phyloP scores from a whole-genome alignment of 2,888 invertebrate species.

The Rapana venosa region DNA sequence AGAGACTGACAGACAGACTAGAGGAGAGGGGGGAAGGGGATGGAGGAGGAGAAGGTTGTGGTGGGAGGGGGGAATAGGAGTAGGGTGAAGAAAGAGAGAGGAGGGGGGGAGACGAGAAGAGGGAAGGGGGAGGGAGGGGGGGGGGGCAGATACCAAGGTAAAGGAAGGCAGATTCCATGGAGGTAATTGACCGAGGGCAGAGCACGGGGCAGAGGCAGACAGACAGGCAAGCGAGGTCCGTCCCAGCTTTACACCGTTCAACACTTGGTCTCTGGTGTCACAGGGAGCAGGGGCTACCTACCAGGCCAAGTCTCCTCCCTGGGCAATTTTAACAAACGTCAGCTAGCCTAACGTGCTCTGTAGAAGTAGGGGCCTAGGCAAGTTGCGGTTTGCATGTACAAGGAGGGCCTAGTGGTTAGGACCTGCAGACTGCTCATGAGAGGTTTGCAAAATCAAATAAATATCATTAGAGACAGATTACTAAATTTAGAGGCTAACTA shows the following conservation, averaged over 20 bases:
- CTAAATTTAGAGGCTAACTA: too few relatives aligned
- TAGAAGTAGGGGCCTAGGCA: too few relatives aligned
- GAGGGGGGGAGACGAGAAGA: background rate
- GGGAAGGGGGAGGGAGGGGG: background rate
- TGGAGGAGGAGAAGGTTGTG: background rate
- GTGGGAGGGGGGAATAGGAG: too few relatives aligned
- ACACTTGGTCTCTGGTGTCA: background rate
- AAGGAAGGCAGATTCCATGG: background rate
- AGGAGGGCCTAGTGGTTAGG: too few relatives aligned
- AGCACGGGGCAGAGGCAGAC: background rate
- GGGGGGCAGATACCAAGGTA: background rate
- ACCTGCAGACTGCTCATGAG: too few relatives aligned
- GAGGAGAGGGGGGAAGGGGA: background rate
- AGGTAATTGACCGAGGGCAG: conserved; percentile 5
- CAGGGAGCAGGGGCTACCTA: background rate
- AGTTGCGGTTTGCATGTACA: too few relatives aligned
- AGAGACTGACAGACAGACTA: background rate
- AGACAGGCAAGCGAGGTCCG: too few relatives aligned
- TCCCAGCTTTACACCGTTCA: background rate
- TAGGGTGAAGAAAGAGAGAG: background rate
- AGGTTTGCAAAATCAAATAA: too few relatives aligned
- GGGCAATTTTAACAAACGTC: background rate
- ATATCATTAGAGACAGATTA: too few relatives aligned
- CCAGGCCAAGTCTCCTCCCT: background rate
- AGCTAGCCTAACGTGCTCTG: too few relatives aligned